Conservation (phyloP, 1,140 invertebrate genomes). For the Phthorimaea operculella region DNA sequence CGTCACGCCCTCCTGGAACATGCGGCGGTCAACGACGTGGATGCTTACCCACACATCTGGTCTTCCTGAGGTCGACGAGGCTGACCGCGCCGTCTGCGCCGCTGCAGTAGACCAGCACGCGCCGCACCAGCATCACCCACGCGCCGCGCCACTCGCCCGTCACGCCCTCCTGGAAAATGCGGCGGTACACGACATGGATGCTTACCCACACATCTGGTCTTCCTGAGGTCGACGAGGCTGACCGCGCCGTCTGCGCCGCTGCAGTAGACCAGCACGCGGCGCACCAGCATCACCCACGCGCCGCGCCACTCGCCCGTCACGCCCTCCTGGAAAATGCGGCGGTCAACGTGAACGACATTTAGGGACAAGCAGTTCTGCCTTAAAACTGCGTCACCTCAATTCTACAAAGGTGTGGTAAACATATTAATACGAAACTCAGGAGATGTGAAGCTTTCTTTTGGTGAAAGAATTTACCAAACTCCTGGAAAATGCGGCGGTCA, state of each 20-base stretch:
- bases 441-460: too few species aligned
- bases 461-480: too few species aligned
- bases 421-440: too few species aligned
- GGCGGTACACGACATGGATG: neutral
- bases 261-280: constrained; percentile 77
- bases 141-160: constrained; percentile 75
- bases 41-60: constrained; percentile 80
- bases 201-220: constrained; percentile 69
- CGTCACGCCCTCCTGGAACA: constrained; percentile 50
- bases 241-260: constrained; percentile 67
- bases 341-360: constrained; percentile 1
- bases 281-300: constrained; percentile 80
- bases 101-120: constrained; percentile 75
- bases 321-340: constrained; percentile 35
- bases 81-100: constrained; percentile 68
- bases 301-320: constrained; percentile 73
- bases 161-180: constrained; percentile 45
- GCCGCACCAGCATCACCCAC: constrained; percentile 80
- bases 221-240: constrained; percentile 79
- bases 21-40: neutral
- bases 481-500: too few species aligned
- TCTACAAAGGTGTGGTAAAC: too few species aligned
- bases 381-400: neutral
- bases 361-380: neutral
- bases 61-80: constrained; percentile 82